Conservation (phyloP, 1,140 invertebrate species). For the Bursaphelenchus mucronatus region DNA sequence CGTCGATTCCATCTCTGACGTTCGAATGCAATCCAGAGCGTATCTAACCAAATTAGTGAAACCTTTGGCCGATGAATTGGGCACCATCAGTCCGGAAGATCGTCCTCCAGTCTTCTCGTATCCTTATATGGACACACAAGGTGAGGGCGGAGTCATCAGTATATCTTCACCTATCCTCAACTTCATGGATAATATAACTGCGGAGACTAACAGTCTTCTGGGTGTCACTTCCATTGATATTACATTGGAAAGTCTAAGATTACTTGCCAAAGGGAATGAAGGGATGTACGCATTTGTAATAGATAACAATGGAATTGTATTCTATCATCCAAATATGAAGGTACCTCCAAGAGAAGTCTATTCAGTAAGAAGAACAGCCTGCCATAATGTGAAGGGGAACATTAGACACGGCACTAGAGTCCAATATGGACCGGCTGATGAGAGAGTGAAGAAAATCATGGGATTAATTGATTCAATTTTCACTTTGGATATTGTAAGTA, state of each 20-base stretch:
- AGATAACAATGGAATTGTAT: conserved; percentile 58
- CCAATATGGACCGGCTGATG: conserved; percentile 51
- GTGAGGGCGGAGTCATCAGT: conserved; percentile 43
- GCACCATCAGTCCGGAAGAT: conserved; percentile 23
- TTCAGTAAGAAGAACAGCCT: conserved; percentile 50
- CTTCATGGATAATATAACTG: conserved; percentile 8
- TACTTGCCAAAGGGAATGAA: conserved; percentile 27
- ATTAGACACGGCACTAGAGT: conserved; percentile 50
- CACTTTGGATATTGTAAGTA: conserved; percentile 49
- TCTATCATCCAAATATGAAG: conserved; percentile 51
- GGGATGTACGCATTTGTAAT: conserved; percentile 53
- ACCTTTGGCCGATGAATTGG: conserved; percentile 33
- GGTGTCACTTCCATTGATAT: conserved; percentile 53
- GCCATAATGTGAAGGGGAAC: conserved; percentile 45
- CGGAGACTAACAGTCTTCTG: conserved; percentile 27
- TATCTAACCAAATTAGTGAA: conserved; percentile 40
- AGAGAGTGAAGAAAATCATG: conserved; percentile 49
- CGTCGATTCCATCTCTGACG: conserved; percentile 54
- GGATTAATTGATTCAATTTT: conserved; percentile 54
- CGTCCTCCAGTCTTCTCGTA: conserved; percentile 45
- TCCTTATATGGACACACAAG: conserved; percentile 59
- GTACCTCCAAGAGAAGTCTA: conserved; percentile 49
- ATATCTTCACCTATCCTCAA: conserved; percentile 54
- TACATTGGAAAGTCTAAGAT: conserved; percentile 28
- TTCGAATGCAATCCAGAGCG: conserved; percentile 46